A percentile compares a stretch with the other conserved stretches of the same genome.
Evolutionary conservation across 2,797 vertebrate genomes (phyloP).

Genomic region (Cossypha dichroa): DNA sequence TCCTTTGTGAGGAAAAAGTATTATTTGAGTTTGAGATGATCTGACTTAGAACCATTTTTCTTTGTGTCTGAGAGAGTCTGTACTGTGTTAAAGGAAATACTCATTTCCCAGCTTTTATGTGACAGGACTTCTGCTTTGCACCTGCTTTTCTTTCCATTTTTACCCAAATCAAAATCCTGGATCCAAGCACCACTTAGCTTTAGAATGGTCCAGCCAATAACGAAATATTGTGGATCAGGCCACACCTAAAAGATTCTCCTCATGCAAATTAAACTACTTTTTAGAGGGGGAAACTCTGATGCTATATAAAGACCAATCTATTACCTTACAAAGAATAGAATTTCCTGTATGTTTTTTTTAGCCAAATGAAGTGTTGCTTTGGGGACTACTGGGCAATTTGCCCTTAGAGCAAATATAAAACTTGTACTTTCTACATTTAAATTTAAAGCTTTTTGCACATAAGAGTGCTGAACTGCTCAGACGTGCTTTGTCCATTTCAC

Average conservation of each 20-base stretch:
- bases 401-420: background rate
- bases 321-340: constrained; percentile 28
- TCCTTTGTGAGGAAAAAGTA: constrained; percentile 77
- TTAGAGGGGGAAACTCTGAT: background rate
- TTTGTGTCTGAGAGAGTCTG: background rate
- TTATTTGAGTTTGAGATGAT: background rate
- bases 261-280: background rate
- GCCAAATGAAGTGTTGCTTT: background rate
- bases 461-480: background rate
- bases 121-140: background rate
- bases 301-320: background rate
- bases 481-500: background rate
- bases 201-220: background rate
- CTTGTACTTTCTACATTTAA: background rate
- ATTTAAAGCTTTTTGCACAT: background rate
- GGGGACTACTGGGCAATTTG: background rate
- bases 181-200: background rate
- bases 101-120: background rate
- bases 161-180: background rate
- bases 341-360: constrained; percentile 52
- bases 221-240: background rate
- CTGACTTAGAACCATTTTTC: background rate
- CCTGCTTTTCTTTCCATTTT: background rate
- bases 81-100: background rate
- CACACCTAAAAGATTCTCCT: background rate